Conservation (phyloP, 2,797 vertebrate genomes). For the Bucorvus abyssinicus region DNA sequence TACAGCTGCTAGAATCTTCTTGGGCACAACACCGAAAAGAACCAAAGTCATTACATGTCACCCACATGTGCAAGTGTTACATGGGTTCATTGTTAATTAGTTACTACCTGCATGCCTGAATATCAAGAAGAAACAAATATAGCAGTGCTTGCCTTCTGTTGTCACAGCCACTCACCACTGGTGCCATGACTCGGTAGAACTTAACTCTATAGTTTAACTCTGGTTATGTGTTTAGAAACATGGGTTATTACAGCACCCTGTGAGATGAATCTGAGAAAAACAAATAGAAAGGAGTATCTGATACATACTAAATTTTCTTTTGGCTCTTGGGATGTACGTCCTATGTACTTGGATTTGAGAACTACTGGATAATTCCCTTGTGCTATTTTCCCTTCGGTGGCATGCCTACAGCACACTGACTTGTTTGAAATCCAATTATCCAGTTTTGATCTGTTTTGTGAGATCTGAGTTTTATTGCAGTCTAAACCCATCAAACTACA, state of each 20-base stretch:
- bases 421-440: conserved; percentile 38
- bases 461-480: conserved; percentile 32
- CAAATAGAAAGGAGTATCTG: background rate
- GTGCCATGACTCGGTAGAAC: background rate
- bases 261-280: background rate
- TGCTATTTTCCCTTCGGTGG: background rate
- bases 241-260: background rate
- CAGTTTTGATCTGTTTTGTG: conserved; percentile 24
- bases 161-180: background rate
- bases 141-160: background rate
- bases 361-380: background rate
- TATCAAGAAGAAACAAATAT: background rate
- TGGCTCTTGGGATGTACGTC: background rate
- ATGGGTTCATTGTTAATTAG: background rate
- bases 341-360: background rate
- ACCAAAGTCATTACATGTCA: background rate
- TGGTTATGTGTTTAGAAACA: background rate
- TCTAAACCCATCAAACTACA: conserved; percentile 30
- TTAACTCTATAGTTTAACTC: background rate
- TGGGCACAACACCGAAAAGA: background rate
- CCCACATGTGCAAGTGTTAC: background rate
- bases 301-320: background rate
- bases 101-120: background rate
- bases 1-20: background rate
- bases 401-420: background rate